Base-by-base conservation (phyloP, 2,797 vertebrate species). In the Steatocranus sp. region DNA sequence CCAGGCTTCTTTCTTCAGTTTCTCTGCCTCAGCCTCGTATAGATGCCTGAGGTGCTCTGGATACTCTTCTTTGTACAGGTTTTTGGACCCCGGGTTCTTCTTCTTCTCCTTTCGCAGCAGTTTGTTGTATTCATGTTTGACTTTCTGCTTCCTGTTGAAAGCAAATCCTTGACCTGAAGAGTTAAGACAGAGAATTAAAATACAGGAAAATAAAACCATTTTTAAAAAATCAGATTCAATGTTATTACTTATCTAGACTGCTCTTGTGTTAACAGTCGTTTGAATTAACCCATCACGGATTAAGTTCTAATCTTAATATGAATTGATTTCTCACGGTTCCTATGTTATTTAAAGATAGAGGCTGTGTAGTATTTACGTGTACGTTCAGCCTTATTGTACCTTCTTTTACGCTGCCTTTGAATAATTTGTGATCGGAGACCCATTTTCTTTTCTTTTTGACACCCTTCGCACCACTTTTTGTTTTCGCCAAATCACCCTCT, bases 11-110 rank as follows among this genome's bases (percentile, higher is more conserved):
- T 87, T 95, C 79, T 89, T 96, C 30, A 98, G 93, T 84, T 91
- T 95, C 91, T 97, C 91, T 5, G 96, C 97, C 86, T 99, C 98
- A 0, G 98, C 98, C 80, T 97, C 9, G 78, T 99, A 99, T 14
- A 99, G 97, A 90, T 99, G 98, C 61, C 94, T 97, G 85, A 99
- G 94, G 81, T 99, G 98, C 41, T 99, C 98, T 2, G 98, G 99
- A 41, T 98, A 99, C 17, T 94, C 90, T 3, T 98, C 97, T 2
- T 88, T 93, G 79, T 97, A 97, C 7, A 94, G 80, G 8, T 87
- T 18, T 51, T 87, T 91, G 17, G 91, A 83, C 1, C 86, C 83
- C 0, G 88, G 75, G 11, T 50, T 85, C 32, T 46, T 84, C 48
- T 90, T 63, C 70, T 94, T 95, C 27, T 97, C 92, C 81, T 94